These are phyloP conservation scores for Drosophila bocqueti DNA, from an alignment of 1,140 invertebrate genomes.

Conservation along the genomic window DNA sequence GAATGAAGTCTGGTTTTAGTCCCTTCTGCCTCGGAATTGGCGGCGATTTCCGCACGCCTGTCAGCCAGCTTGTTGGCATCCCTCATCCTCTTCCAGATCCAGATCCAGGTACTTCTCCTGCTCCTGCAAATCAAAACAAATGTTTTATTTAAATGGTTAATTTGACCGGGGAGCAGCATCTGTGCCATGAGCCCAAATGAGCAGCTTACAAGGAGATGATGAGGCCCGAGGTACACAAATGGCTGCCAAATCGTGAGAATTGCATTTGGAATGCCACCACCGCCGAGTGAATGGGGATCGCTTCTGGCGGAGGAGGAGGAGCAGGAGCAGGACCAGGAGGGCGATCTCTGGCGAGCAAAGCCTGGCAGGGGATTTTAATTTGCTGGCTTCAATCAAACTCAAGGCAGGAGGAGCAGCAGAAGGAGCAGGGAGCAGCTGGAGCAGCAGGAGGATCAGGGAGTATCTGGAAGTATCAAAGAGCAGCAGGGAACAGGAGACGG, in stretches of 20 bases:
- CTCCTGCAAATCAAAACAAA: slow-evolving; percentile 70
- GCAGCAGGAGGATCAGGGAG: neutral
- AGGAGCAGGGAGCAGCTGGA: neutral
- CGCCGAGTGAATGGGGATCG: slow-evolving; percentile 3
- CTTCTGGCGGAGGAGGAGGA: neutral
- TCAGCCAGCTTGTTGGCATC: slow-evolving; percentile 50
- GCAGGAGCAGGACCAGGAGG: neutral
- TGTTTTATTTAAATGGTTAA: slow-evolving; percentile 82
- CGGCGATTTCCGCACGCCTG: slow-evolving; percentile 47
- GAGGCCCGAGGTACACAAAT: slow-evolving; percentile 59
- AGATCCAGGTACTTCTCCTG: neutral
- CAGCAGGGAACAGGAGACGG: neutral
- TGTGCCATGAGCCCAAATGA: slow-evolving; percentile 62
- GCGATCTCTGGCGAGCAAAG: slow-evolving; percentile 6
- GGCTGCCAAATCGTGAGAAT: slow-evolving; percentile 78
- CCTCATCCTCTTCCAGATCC: neutral
- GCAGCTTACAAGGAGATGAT: slow-evolving; percentile 75
- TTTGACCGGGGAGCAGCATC: slow-evolving; percentile 56
- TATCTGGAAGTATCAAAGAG: neutral
- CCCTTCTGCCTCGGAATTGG: neutral
- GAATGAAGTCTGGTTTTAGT: neutral
- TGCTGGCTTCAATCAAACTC: slow-evolving; percentile 76
- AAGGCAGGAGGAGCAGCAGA: neutral
- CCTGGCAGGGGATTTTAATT: slow-evolving; percentile 69
- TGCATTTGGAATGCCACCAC: slow-evolving; percentile 54